Evolutionary conservation across 1,140 invertebrate species (phyloP).

Genomic region (Temnothorax longispinosus): DNA sequence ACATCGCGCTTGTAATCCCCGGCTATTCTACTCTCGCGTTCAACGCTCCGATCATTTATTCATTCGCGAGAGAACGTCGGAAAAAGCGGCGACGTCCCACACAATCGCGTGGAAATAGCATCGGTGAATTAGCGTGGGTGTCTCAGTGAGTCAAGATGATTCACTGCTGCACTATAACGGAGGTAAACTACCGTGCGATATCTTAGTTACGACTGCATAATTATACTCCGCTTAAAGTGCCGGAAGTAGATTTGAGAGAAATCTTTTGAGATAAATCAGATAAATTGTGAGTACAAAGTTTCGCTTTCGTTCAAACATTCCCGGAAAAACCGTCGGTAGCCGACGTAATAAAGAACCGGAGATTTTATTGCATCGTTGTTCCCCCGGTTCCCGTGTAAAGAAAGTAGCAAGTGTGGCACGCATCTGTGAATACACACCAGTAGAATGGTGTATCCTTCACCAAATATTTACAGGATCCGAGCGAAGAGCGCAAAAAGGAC

Average conservation of each 20-base stretch:
- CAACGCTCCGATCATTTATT: conserved; percentile 71
- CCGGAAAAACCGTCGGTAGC: conserved; percentile 4
- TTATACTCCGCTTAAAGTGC: not conserved
- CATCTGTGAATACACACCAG: conserved; percentile 18
- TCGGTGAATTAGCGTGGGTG: conserved; percentile 64
- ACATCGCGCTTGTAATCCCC: conserved; percentile 67
- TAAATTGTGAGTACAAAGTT: not conserved
- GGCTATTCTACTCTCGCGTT: conserved; percentile 71
- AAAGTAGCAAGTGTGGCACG: conserved; percentile 9
- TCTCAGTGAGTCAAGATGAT: conserved; percentile 53
- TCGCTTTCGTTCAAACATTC: not conserved
- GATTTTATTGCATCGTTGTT: not conserved
- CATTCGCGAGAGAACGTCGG: conserved; percentile 62
- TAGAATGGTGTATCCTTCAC: not conserved
- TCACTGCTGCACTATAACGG: not conserved
- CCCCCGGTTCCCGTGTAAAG: not conserved
- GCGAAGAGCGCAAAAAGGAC: conserved; percentile 31
- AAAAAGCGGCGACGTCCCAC: conserved; percentile 58
- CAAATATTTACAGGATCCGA: conserved; percentile 44
- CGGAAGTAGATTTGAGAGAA: not conserved
- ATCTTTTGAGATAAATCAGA: not conserved
- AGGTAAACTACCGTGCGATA: conserved; percentile 12
- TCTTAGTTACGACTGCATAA: not conserved
- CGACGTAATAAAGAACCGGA: not conserved
- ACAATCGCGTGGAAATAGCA: conserved; percentile 64